Conservation (phyloP, 2,797 vertebrate species). For the Picus viridis region DNA sequence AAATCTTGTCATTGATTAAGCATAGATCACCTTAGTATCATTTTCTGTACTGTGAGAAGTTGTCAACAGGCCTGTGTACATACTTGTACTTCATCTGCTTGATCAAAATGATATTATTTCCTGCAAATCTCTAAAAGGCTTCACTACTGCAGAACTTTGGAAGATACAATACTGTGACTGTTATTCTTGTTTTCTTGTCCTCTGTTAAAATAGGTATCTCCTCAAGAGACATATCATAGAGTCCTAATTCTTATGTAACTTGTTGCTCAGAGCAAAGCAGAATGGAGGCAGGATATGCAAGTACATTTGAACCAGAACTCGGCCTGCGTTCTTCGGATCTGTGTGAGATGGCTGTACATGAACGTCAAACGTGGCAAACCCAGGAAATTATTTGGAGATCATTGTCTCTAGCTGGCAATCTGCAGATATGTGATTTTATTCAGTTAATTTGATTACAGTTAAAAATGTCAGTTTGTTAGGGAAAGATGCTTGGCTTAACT, state of each 20-base stretch:
- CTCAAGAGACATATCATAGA: not conserved
- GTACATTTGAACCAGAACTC: not conserved
- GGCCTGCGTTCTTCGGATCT: not conserved
- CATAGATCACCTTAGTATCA: not conserved
- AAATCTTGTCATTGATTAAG: not conserved
- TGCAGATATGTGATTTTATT: not conserved
- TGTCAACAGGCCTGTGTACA: not conserved
- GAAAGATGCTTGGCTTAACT: not conserved
- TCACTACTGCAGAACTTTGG: not conserved
- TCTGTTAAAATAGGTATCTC: not conserved
- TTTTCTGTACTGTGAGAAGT: not conserved
- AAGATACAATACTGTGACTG: not conserved
- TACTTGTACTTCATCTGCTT: not conserved
- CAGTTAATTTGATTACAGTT: not conserved
- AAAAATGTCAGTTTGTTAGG: not conserved
- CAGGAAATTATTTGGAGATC: not conserved
- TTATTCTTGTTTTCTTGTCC: not conserved
- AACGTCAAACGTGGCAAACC: not conserved
- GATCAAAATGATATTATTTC: not conserved
- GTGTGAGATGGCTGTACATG: not conserved
- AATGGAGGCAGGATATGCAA: not conserved
- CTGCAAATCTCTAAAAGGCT: not conserved
- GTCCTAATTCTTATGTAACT: not conserved
- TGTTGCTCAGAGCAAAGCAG: not conserved
- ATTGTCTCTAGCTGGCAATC: not conserved